Base-by-base conservation (phyloP, 2,797 vertebrate species). In the Gobionotothen gibberifrons region DNA sequence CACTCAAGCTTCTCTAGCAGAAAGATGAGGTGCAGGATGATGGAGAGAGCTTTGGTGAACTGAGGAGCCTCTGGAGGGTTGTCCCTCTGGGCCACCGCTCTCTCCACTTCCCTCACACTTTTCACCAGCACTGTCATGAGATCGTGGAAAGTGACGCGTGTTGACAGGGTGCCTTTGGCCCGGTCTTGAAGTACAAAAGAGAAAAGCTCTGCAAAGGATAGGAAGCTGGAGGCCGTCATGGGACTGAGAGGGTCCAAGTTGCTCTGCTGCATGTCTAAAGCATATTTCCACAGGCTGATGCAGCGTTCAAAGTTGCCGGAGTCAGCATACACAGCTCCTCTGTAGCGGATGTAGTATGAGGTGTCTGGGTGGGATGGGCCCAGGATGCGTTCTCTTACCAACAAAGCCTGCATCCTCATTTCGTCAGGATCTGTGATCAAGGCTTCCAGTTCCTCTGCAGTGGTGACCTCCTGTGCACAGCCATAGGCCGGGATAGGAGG, bases 171-270 rank as follows among this genome's bases (percentile, higher is more conserved):
- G 78, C 97, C 97, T 89, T 98, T 98, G 2, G 97, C 95, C 1
- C 97, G 95, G 90, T 99, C 97, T 89, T 99, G 97, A 1, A 99
- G 96, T 42, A 99, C 97, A 0, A 98, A 99, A 2, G 97, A 98
- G 89, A 99, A 99, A 48, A 99, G 97, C 88, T 99, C 97, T 0
- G 97, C 98, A 2, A 99, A 99, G 6, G 97, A 98, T 54, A 99
- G 93, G 90, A 99, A 98, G 74, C 97, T 99, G 87, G 97, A 98
- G 60, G 98, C 97, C 0, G 98, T 99, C 97, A 99, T 97, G 52
- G 98, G 97, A 86, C 98, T 99, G 76, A 99, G 94, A 0, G 98
- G 97, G 88, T 99, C 98, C 88, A 99, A 89, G 91, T 97, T 96
- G 91, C 90, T 97, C 86, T 99, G 98, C 80, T 99, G 98, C 97